A percentile compares a stretch with the other conserved stretches of the same genome.
These are phyloP conservation scores for Ceramica pisi DNA, from an alignment of 2,888 invertebrate species.

Conservation along the genomic window DNA sequence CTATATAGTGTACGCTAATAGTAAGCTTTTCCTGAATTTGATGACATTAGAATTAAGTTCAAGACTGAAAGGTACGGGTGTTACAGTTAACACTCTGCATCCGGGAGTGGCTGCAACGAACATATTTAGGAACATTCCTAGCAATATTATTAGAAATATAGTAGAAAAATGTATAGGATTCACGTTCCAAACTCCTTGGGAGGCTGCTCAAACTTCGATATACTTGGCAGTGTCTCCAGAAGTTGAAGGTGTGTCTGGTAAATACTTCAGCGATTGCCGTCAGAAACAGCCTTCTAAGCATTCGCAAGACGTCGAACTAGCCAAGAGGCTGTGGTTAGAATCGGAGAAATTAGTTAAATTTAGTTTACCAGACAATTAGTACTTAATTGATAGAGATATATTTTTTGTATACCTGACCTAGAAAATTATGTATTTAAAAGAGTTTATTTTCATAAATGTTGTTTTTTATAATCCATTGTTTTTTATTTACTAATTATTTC, in stretches of 20 bases:
- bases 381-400: conserved; percentile 43
- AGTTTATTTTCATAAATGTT: conserved; percentile 50
- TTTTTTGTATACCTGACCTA: conserved; percentile 29
- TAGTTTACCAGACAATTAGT: conserved; percentile 65
- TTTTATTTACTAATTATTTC: conserved; percentile 25
- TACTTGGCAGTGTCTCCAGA: conserved; percentile 90
- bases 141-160: conserved; percentile 75
- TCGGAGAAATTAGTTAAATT: conserved; percentile 91
- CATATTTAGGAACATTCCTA: conserved; percentile 91
- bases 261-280: conserved; percentile 92
- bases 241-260: conserved; percentile 91
- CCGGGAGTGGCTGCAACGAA: conserved; percentile 93
- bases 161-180: conserved; percentile 76
- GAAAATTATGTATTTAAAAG: conserved; percentile 30
- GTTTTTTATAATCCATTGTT: conserved; percentile 18
- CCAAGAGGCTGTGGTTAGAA: conserved; percentile 92
- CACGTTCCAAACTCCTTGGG: conserved; percentile 91
- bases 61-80: conserved; percentile 90
- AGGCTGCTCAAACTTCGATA: conserved; percentile 93
- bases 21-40: conserved; percentile 92
- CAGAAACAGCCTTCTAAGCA: conserved; percentile 87
- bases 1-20: conserved; percentile 86
- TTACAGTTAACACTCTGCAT: conserved; percentile 93
- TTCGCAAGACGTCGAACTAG: conserved; percentile 88
- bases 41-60: conserved; percentile 92